Percentiles rank a stretch among this genome's conserved stretches.
These are phyloP conservation scores for Budorcas taxicolor DNA, from an alignment of 2,113 vertebrate species.

Conservation along the genomic window DNA sequence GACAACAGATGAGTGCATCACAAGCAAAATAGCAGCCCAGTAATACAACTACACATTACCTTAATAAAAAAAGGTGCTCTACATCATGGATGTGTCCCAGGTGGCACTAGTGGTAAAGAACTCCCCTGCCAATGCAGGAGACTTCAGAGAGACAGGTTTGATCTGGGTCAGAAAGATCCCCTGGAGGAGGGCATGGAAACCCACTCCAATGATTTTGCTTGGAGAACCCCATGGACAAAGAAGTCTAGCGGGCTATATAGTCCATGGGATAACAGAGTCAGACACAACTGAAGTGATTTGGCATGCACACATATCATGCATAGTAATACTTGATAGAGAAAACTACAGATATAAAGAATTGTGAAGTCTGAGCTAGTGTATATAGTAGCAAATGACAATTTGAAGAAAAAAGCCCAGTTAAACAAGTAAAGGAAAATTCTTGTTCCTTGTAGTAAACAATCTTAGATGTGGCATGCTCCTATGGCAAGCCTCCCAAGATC, in stretches of 20 bases:
- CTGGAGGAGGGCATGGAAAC: background rate
- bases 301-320: background rate
- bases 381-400: background rate
- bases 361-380: background rate
- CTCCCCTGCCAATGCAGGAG: background rate
- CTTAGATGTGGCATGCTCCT: slow-evolving; percentile 31
- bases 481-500: slow-evolving; percentile 56
- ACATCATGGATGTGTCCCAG: background rate
- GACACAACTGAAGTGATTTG: background rate
- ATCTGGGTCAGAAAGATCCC: background rate
- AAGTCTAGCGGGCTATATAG: background rate
- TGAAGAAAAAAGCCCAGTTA: slow-evolving; percentile 61
- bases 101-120: background rate
- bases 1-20: background rate
- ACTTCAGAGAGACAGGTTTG: background rate
- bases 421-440: slow-evolving; percentile 65
- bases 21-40: background rate
- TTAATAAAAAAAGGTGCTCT: background rate
- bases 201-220: background rate
- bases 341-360: background rate
- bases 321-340: background rate
- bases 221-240: background rate
- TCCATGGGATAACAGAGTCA: background rate
- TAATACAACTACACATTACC: background rate
- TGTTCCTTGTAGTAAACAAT: slow-evolving; percentile 42